Base-by-base conservation (phyloP, 2,113 vertebrate species). In the Pelecanoides urinatrix region DNA sequence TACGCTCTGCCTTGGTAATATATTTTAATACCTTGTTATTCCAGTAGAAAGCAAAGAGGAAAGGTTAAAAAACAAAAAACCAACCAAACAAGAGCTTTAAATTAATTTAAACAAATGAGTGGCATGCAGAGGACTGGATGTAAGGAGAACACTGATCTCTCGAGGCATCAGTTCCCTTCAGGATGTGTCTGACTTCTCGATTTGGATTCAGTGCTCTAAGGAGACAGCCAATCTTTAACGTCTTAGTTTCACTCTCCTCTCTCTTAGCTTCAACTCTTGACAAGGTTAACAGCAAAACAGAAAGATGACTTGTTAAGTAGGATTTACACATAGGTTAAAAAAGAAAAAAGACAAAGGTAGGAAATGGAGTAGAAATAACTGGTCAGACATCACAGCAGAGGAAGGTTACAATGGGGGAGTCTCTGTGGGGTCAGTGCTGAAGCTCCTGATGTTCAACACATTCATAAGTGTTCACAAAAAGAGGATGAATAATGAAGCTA, bases 121-220 rank as follows among this genome's bases (percentile, higher is more conserved):
- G 21, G 11, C 53, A 61, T 0, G 0, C 18, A 30, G 27, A 2
- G 2, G 34, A 59, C 40, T 73, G 20, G 10, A 55, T 42, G 4
- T 14, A 70, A 87, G 27, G 16, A 76, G 34, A 90, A 66, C 59
- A 79, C 2, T 18, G 34, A 66, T 92, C 8, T 79, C 53, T 49
- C 1, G 0, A 65, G 53, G 49, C 30, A 70, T 36, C 20, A 32
- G 20, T 13, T 40, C 49, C 40, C 30, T 62, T 73, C 53, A 74
- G 75, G 36, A 79, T 18, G 38, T 7, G 3, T 42, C 56, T 53
- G 30, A 83, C 13, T 55, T 75, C 55, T 73, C 34, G 6, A 61
- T 79, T 75, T 66, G 27, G 11, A 79, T 52, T 81, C 40, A 58
- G 19, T 44, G 21, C 32, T 86, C 86, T 32, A 55, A 62, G 36